Percentiles rank a stretch among this genome's conserved stretches.
Evolutionary conservation across 2,797 vertebrate genomes (phyloP).

Genomic region (Siniperca undulata): DNA sequence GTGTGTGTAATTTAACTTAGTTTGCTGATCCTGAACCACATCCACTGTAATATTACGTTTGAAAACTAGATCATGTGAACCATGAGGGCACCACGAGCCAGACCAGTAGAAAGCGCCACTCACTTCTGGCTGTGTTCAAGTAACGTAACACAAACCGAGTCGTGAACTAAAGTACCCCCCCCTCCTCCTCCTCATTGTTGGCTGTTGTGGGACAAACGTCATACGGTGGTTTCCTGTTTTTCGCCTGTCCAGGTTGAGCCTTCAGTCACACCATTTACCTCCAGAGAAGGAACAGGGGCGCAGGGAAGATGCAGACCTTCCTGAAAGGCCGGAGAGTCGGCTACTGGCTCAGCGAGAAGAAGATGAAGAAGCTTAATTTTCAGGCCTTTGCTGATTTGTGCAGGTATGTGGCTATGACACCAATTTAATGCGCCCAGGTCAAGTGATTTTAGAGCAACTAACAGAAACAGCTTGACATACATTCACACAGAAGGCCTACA

Average conservation of each 20-base stretch:
- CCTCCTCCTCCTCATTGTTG: constrained; percentile 19
- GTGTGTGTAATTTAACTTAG: constrained; percentile 3
- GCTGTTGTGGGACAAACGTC: constrained; percentile 41
- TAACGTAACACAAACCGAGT: constrained; percentile 16
- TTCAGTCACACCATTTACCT: constrained; percentile 58
- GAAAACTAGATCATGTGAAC: neutral
- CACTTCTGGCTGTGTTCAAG: constrained; percentile 24
- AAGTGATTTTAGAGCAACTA: neutral
- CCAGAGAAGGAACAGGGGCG: constrained; percentile 49
- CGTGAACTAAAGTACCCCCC: constrained; percentile 37
- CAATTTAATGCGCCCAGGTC: neutral
- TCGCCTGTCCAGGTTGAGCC: constrained; percentile 66
- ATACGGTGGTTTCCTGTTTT: constrained; percentile 52
- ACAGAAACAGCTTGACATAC: neutral
- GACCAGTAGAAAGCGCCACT: constrained; percentile 6
- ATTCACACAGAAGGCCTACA: neutral
- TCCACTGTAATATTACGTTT: neutral
- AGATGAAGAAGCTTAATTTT: constrained; percentile 98
- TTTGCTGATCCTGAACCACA: constrained; percentile 54
- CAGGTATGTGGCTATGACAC: constrained; percentile 85
- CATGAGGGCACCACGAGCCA: neutral
- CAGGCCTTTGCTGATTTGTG: constrained; percentile 97
- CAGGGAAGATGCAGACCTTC: constrained; percentile 93
- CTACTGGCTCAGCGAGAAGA: constrained; percentile 99
- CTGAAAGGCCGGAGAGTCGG: constrained; percentile 95